Base-by-base conservation (phyloP, 2,113 vertebrate genomes). In the Vicugna pacos region DNA sequence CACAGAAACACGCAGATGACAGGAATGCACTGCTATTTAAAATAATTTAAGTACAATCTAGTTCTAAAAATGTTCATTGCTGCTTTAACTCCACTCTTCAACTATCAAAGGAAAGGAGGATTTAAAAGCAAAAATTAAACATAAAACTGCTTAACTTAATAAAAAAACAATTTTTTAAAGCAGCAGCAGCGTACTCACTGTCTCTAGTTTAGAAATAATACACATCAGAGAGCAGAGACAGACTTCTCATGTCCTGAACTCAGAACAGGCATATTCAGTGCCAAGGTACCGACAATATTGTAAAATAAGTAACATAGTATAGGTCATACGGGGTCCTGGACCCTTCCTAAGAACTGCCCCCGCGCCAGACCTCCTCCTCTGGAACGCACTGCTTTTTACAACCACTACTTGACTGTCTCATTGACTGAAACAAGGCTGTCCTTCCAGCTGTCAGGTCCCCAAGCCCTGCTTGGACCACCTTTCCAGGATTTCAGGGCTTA, bases 31-130 rank as follows among this genome's bases (percentile, higher is more conserved):
- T 46, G 26, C 24, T 89, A 92, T 35, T 87, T 54, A 87, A 97
- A 89, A 94, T 77, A 60, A 93, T 62, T 87, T 82, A 64, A 48
- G 56, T 48, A 28, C 35, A 89, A 35, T 86, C 35, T 80, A 80
- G 79, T 96, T 87, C 64, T 92, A 22, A 91, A 92, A 95, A 65
- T 54, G 6, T n/a, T 24, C 24, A 32, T 13, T 96, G 50, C 62
- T 30, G 79, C 50, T 93, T 75, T 89, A 83, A 69, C 60, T 5
- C 52, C n/a, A 65, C 69, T 48, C 86, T 70, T 28, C 46, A 86
- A 76, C 32, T 52, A 32, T 69, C 32, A 79, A 91, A 48, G 3
- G n/a, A 81, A 72, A 83, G 32, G 2, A 91, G 30, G 8, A 46
- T 58, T 65, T 83, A 73, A 72, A 73, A 91, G 65, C 10, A 42